Evolutionary conservation across 2,113 vertebrate species (phyloP), one percentile per base, ranked within the genome.

Genomic region (Campylomormyrus tamandua): DNA sequence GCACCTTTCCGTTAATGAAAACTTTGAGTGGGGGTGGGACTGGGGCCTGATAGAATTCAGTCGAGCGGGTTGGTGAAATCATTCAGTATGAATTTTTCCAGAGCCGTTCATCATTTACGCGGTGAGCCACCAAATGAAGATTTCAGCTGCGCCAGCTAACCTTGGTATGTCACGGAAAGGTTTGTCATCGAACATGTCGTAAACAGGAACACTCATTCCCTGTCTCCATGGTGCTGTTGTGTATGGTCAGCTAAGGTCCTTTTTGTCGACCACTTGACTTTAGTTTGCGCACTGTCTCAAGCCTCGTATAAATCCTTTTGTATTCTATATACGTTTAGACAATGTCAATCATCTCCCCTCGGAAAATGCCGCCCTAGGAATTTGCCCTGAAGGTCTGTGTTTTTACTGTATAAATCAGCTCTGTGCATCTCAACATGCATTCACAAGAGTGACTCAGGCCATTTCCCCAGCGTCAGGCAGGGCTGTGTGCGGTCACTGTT

Each of bases 81-180:
- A 88, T 66, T 66, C 56, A 46, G 11, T 45, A 80, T 89, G 27
- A 39, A 31, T 13, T 89, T 89, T 89, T 83, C 88, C 88, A 89
- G 45, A 45, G 49, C 27, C 27, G 35, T 80, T 52, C 45, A 77
- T 77, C 45, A 39, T 83, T 83, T 83, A 45, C 53, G 50, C 17
- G 48, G 27, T 53, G 45, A 19, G 48, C 35, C 5, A 39, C 31
- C n/a, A 27, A 19, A 83, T 83, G 3, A 42, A 53, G 42, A 83
- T 35, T 89, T 83, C 70, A 52, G 31, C 49, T 56, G 48, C 42
- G 66, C 27, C 27, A 3, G 88, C 58, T 74, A 89, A 31, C 11
- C 31, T 17, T 3, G 49, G 74, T 10, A 39, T n/a, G 35, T n/a
- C 80, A 10, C 39, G 46, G 52, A 56, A 56, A 89, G 35, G 35